A percentile compares a stretch with the other conserved stretches of the same genome.
Conservation (phyloP, 2,888 invertebrate genomes). For the Drosophila buzzatii region DNA sequence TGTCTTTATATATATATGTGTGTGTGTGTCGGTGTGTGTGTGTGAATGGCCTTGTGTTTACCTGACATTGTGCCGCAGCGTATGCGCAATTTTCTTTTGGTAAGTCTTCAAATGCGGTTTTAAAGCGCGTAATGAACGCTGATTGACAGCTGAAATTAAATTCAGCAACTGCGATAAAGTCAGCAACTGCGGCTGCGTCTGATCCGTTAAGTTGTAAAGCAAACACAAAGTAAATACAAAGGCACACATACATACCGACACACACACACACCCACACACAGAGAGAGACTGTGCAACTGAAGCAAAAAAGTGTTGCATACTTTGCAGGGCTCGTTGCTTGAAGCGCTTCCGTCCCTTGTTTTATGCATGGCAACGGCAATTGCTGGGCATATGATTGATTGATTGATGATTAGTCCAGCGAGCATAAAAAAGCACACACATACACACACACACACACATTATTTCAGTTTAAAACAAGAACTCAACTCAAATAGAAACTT, state of each 20-base stretch:
- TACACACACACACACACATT: conserved; percentile 6
- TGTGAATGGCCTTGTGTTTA: conserved; percentile 18
- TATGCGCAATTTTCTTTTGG: conserved; percentile 45
- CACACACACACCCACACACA: conserved; percentile 13
- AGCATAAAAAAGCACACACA: conserved; percentile 7
- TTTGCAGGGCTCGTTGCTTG: conserved; percentile 31
- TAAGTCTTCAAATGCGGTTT: conserved; percentile 51
- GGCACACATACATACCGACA: not conserved
- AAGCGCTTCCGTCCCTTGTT: conserved; percentile 52
- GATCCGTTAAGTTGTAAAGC: conserved; percentile 30
- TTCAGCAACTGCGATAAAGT: conserved; percentile 38
- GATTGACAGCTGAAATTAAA: conserved; percentile 69
- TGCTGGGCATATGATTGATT: conserved; percentile 70
- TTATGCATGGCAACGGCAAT: conserved; percentile 59
- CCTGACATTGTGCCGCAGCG: conserved; percentile 44
- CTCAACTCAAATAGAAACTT: conserved; percentile 66
- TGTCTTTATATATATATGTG: conserved; percentile 17
- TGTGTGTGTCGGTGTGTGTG: conserved; percentile 3
- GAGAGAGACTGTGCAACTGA: conserved; percentile 36
- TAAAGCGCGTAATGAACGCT: conserved; percentile 56
- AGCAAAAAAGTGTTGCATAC: conserved; percentile 45
- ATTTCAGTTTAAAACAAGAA: conserved; percentile 55
- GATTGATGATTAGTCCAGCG: conserved; percentile 73
- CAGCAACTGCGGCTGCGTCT: conserved; percentile 15
- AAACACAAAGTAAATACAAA: conserved; percentile 16